Evolutionary conservation across 2,113 vertebrate species (phyloP), one percentile per base, ranked within the genome.

Genomic region (Sinocyclocheilus maitianheensis): DNA sequence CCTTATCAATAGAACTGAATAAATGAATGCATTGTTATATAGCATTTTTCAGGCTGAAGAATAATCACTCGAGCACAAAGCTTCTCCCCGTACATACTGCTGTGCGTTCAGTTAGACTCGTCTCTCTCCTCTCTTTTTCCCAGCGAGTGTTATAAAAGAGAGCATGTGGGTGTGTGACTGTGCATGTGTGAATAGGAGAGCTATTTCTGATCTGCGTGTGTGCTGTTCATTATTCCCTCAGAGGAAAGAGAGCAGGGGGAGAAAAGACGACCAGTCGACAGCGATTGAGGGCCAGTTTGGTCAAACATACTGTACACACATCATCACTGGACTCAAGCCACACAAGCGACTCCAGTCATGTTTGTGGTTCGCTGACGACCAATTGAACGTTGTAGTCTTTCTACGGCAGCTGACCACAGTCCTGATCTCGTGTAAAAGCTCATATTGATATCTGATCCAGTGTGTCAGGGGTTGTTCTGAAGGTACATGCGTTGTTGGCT

Each of bases 51-150:
- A 53, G 62, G 89, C 92, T 91, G 91, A 91, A 92, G 91, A 91
- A 48, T 67, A 46, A 91, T 91, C 88, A 67, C 20, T 78, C 40
- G 93, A 94, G 93, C 94, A 94, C 94, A 94, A 93, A 90, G 90
- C 91, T 91, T 93, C 91, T 90, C 87, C 88, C 2, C 80, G 85
- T 83, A 88, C 88, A 76, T 87, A 81, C 37, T 43, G 5, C 62
- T 89, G n/a, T 86, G 60, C 53, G 60, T 89, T 85, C 48, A 83
- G 84, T 86, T 60, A 18, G 60, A 72, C 10, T 78, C 30, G n/a
- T 77, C 78, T 65, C 48, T 43, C 74, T 81, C 77, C 1, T 24
- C 13, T 74, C 34, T 69, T 58, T 62, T 75, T 77, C n/a, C 63
- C 82, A n/a, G 69, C 43, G 71, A 86, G 72, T 53, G 77, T 87